Percentiles rank a stretch among this genome's conserved stretches.
Evolutionary conservation across 2,888 invertebrate genomes (phyloP).

Genomic region (Protodeltote pygarga): DNA sequence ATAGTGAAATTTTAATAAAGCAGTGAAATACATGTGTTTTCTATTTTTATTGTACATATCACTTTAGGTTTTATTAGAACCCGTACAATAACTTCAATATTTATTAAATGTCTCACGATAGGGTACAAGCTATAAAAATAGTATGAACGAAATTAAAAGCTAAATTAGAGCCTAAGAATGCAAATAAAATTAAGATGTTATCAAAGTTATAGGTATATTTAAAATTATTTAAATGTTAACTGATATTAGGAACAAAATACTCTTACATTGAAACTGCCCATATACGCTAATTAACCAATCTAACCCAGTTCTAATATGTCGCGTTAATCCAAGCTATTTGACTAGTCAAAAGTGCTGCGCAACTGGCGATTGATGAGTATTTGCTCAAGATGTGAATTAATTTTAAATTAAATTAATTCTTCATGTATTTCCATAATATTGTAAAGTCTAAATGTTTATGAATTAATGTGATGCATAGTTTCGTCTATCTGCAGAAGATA

Average conservation of each 20-base stretch:
- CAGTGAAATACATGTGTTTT: constrained; percentile 16
- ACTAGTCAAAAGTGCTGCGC: constrained; percentile 7
- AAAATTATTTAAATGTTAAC: constrained; percentile 18
- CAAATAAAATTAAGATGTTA: constrained; percentile 14
- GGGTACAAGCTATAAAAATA: constrained; percentile 8
- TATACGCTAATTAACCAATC: constrained; percentile 5
- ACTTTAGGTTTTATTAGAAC: too few species aligned
- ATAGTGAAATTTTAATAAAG: background rate
- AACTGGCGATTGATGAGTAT: constrained; percentile 16
- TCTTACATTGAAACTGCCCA: constrained; percentile 9
- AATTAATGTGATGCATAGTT: background rate
- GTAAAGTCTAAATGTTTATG: too few species aligned
- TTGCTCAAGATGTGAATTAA: constrained; percentile 21
- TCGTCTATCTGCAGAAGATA: background rate
- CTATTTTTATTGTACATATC: constrained; percentile 27
- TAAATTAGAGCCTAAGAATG: constrained; percentile 52
- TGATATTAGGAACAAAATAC: constrained; percentile 28
- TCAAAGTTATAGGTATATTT: constrained; percentile 21
- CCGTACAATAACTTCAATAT: too few species aligned
- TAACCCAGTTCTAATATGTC: background rate
- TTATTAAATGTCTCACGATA: background rate
- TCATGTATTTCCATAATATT: too few species aligned
- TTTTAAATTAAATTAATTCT: constrained; percentile 1
- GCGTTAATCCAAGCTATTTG: constrained; percentile 16
- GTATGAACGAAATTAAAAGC: constrained; percentile 35